A percentile compares a stretch with the other conserved stretches of the same genome.
Evolutionary conservation across 2,888 invertebrate genomes (phyloP).

Genomic region (Chloromyia formosa): DNA sequence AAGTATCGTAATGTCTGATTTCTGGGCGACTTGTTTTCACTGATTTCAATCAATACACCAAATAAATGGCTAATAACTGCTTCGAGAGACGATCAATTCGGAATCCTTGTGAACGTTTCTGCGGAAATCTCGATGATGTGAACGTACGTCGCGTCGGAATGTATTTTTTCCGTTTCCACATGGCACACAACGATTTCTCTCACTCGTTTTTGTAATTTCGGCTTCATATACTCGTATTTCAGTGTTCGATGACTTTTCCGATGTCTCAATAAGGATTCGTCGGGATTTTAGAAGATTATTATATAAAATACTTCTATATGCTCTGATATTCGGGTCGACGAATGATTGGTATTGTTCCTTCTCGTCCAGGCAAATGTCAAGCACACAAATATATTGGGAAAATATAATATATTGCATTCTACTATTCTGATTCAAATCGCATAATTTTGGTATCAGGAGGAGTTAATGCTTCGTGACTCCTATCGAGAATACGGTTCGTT

Average conservation of each 20-base stretch:
- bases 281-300: slow-evolving; percentile 1
- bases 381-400: too few relatives aligned
- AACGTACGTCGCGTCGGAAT: neutral
- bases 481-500: neutral
- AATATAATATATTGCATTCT: slow-evolving; percentile 1
- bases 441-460: slow-evolving; percentile 1
- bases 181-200: neutral
- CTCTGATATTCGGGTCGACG: neutral
- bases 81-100: neutral
- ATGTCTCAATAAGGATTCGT: slow-evolving; percentile 27
- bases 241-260: slow-evolving; percentile 16
- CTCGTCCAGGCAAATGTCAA: neutral
- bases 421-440: neutral
- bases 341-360: too few relatives aligned
- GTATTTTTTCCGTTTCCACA: slow-evolving; percentile 20
- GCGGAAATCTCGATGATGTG: neutral
- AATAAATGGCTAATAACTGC: slow-evolving; percentile 21
- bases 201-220: neutral
- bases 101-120: neutral
- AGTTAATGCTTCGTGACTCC: neutral
- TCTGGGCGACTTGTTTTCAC: slow-evolving; percentile 6
- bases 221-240: slow-evolving; percentile 8
- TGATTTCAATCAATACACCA: slow-evolving; percentile 27
- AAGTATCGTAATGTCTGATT: slow-evolving; percentile 26
- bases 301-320: neutral